Percentiles rank a stretch among this genome's conserved stretches.
Conservation (phyloP, 2,888 invertebrate species). For the Andrena praecox region DNA sequence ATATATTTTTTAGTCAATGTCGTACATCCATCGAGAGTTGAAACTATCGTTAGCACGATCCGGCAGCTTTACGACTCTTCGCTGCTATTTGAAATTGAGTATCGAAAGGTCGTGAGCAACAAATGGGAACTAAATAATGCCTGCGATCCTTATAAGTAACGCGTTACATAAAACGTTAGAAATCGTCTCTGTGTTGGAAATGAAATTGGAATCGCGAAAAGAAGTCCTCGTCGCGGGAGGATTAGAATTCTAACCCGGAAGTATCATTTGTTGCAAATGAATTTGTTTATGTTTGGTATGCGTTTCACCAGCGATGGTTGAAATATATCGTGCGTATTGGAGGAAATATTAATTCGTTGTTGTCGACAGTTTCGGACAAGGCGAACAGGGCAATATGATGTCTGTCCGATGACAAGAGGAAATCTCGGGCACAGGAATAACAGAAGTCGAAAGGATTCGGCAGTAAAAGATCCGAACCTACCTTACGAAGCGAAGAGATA, state of each 20-base stretch:
- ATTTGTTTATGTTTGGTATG: slow-evolving; percentile 32
- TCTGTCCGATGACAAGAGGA: neutral
- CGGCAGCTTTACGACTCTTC: neutral
- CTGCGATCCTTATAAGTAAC: slow-evolving; percentile 10
- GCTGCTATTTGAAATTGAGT: neutral
- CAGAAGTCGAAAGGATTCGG: slow-evolving; percentile 25
- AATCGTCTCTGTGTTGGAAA: neutral
- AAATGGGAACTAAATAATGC: slow-evolving; percentile 2
- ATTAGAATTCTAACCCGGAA: neutral
- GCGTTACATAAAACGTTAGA: slow-evolving; percentile 5
- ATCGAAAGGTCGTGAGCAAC: neutral
- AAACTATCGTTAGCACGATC: neutral
- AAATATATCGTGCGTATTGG: neutral
- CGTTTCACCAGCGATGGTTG: slow-evolving; percentile 26
- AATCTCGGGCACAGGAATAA: neutral
- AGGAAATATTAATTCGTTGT: slow-evolving; percentile 8
- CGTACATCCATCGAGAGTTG: neutral
- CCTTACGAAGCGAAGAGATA: slow-evolving; percentile 58
- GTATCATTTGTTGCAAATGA: slow-evolving; percentile 10
- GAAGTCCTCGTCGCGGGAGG: neutral
- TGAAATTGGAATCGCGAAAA: neutral
- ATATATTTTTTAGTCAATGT: neutral
- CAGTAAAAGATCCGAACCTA: slow-evolving; percentile 57
- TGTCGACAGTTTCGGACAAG: neutral
- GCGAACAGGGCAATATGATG: neutral